Base-by-base conservation (phyloP, 2,888 invertebrate species). In the Hypercompe scribonia region DNA sequence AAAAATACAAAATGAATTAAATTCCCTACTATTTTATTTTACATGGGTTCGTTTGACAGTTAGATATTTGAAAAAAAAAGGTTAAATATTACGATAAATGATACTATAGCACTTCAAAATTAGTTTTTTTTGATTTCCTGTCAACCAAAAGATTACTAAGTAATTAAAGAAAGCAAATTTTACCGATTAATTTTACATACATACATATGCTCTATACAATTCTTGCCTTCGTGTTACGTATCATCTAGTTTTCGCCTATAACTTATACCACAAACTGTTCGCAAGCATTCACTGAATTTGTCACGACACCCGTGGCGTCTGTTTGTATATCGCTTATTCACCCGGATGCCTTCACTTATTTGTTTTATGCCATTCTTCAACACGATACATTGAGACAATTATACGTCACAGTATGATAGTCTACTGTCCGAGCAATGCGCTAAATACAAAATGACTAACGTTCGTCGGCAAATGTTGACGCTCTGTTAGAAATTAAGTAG, bases 301-400 rank as follows among this genome's bases (percentile, higher is more conserved):
- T 86, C 80, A 84, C 81, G 88, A 90, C 91, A 89, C 91, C 90
- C 89, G 88, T 84, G 79, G 88, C 81, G 90, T 87, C 87, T 90
- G 90, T 90, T 90, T 90, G 88, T 87, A 86, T 85, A 84, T 82
- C 85, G 84, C 83, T 85, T 88, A 80, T 81, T 84, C 83, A 86
- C 81, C 84, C 86, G 85, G 88, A 86, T 84, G 76, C 82, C 85
- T 85, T 87, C 78, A 78, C 84, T 85, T 81, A 78, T 76, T 79
- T 85, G 76, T 84, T 87, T 83, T 83, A 82, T 74, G 77, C 75
- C 34, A 71, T 68, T 78, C 80, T 74, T 79, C 78, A 77, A 34
- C 77, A 76, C 58, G 68, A 74, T 77, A 73, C 65, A 67, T 70
- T 77, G 75, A 79, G 73, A 83, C 80, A 84, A 83, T 80, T 76